Base-by-base conservation (phyloP, 2,797 vertebrate genomes). In the Kryptolebias ocellatus region DNA sequence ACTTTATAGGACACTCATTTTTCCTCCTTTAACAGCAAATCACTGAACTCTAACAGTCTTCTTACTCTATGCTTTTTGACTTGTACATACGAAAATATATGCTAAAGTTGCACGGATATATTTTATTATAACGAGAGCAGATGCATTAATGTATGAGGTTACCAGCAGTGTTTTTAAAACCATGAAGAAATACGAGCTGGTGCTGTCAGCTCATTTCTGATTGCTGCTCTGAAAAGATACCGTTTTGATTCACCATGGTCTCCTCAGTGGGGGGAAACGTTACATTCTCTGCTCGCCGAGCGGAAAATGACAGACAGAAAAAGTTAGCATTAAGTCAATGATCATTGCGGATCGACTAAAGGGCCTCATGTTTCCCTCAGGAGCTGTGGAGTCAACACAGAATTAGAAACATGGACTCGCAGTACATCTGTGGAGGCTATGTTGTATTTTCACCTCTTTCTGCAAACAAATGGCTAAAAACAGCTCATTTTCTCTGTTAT, bases 21-120 rank as follows among this genome's bases (percentile, higher is more conserved):
- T 46, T 31, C 20, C 2, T 24, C 20, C 20, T 24, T 24, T 24
- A 24, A 24, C 20, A 24, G 34, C 34, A 37, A 10, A 37, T 42
- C 39, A 11, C 39, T 42, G 6, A 42, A 42, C 12, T 2, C 39
- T 42, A 42, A 42, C 9, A 42, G 9, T 42, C 0, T 31, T 31
- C 39, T 14, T 24, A 4, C 42, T 46, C 54, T 14, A 28, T 64
- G 29, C 15, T n/a, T 37, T 24, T 10, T 20, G 28, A 15, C 4
- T 34, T 46, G 1, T 29, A 47, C 49, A 51, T 15, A 39, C 12
- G n/a, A 5, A 24, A 45, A 46, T 60, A 24, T 45, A 8, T n/a
- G 17, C 63, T 52, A 27, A 46, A 52, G 47, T 16, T 64, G 11
- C 15, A 31, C 5, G 50, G 4, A 55, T 70, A 34, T 28, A 54